phyloP scores from a whole-genome alignment of 2,113 vertebrate species.

The Myrmecobius fasciatus region DNA sequence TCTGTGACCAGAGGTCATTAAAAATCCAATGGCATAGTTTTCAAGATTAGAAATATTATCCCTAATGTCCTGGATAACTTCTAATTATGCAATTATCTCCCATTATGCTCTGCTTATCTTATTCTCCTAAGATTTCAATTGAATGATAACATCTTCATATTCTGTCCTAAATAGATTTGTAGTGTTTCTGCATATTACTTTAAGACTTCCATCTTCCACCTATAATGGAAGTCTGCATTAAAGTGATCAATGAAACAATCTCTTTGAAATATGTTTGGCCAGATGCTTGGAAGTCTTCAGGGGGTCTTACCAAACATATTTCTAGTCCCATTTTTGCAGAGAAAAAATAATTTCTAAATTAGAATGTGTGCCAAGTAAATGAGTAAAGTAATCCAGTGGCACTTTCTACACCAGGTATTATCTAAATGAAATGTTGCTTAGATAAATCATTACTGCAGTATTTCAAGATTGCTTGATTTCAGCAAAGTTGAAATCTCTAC shows the following conservation, averaged over 20 bases:
- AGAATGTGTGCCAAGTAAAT: constrained; percentile 49
- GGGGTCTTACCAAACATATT: constrained; percentile 61
- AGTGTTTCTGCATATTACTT: constrained; percentile 27
- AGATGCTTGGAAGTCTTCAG: constrained; percentile 21
- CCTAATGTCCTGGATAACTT: background rate
- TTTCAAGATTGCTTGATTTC: background rate
- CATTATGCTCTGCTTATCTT: constrained; percentile 28
- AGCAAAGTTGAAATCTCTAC: background rate
- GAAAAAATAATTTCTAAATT: constrained; percentile 47
- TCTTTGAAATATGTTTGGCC: constrained; percentile 34
- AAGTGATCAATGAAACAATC: constrained; percentile 16
- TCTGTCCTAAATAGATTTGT: background rate
- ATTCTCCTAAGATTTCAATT: constrained; percentile 24
- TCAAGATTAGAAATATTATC: constrained; percentile 9
- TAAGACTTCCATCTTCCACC: background rate
- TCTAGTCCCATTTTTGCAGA: constrained; percentile 70
- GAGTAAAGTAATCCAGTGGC: constrained; percentile 26
- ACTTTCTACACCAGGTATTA: constrained; percentile 16
- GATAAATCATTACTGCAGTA: constrained; percentile 22
- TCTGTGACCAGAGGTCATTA: background rate
- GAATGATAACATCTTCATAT: background rate
- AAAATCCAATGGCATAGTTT: constrained; percentile 7
- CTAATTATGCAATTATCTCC: background rate
- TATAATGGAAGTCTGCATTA: background rate
- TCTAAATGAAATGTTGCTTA: constrained; percentile 15